Percentiles rank a stretch among this genome's conserved stretches.
Evolutionary conservation across 2,888 invertebrate genomes (phyloP).

Genomic region (Carpatolechia fugitivella): DNA sequence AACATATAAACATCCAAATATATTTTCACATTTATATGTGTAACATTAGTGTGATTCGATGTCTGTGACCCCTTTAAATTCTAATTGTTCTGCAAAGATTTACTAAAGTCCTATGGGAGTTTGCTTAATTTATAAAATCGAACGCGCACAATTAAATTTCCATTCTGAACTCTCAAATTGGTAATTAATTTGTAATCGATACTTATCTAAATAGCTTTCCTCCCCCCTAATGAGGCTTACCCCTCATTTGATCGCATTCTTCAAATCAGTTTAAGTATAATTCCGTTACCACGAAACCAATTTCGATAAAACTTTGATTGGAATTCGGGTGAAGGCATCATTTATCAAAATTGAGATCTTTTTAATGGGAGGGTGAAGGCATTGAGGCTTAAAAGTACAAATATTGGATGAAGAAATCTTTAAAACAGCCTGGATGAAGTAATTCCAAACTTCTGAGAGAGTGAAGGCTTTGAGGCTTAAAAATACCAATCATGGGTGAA

Average conservation of each 20-base stretch:
- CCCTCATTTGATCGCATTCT: not conserved
- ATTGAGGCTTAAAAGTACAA: too few relatives aligned
- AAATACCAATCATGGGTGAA: too few relatives aligned
- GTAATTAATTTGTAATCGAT: not conserved
- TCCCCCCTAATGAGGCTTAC: not conserved
- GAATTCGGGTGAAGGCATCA: not conserved
- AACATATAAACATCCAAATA: too few relatives aligned
- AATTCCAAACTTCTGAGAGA: too few relatives aligned
- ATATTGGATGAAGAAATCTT: not conserved
- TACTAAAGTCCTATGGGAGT: too few relatives aligned
- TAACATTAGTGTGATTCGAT: too few relatives aligned
- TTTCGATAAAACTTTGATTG: not conserved
- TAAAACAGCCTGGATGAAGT: too few relatives aligned
- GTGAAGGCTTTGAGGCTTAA: too few relatives aligned
- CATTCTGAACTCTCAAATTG: not conserved
- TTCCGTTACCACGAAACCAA: not conserved
- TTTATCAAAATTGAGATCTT: not conserved
- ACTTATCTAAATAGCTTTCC: not conserved
- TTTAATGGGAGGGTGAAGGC: too few relatives aligned
- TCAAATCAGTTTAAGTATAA: not conserved
- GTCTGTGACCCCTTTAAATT: too few relatives aligned
- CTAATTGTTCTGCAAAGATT: too few relatives aligned
- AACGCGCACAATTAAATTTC: not conserved
- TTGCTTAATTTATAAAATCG: not conserved
- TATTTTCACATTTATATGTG: too few relatives aligned